Evolutionary conservation across 2,113 vertebrate species (phyloP).

Genomic region (Microcebus griseorufus): DNA sequence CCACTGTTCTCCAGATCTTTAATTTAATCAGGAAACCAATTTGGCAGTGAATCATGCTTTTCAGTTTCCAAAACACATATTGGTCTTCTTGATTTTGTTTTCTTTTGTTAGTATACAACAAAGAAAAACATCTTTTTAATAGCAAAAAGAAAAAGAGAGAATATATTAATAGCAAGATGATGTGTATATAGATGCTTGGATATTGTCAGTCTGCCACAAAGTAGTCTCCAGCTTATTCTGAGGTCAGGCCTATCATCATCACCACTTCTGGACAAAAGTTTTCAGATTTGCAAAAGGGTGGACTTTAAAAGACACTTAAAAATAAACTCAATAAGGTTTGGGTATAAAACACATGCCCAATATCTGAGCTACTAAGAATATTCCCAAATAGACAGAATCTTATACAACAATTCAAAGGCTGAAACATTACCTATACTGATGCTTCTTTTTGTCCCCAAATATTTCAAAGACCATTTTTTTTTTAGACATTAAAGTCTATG

Average conservation of each 20-base stretch:
- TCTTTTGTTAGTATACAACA: slow-evolving; percentile 15
- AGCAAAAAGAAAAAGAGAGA: neutral
- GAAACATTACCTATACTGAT: neutral
- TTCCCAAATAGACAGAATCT: slow-evolving; percentile 11
- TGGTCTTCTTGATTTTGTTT: neutral
- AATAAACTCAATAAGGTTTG: neutral
- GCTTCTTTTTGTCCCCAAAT: slow-evolving; percentile 7
- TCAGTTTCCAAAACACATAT: neutral
- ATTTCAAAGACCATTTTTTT: neutral
- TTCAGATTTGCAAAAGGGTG: slow-evolving; percentile 28
- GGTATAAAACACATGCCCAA: neutral
- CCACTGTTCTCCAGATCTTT: neutral
- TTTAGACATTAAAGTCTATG: slow-evolving; percentile 13
- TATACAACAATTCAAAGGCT: slow-evolving; percentile 26
- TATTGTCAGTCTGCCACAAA: neutral
- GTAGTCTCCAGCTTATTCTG: neutral
- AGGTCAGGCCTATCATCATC: neutral
- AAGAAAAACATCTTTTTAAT: neutral
- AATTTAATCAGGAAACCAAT: neutral
- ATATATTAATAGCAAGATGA: neutral
- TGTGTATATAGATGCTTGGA: neutral
- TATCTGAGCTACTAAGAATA: slow-evolving; percentile 31
- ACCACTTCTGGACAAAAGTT: slow-evolving; percentile 14
- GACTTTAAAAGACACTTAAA: slow-evolving; percentile 51
- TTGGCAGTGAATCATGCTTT: neutral